Evolutionary conservation across 1,140 invertebrate species (phyloP).

Genomic region (Argopecten irradians): DNA sequence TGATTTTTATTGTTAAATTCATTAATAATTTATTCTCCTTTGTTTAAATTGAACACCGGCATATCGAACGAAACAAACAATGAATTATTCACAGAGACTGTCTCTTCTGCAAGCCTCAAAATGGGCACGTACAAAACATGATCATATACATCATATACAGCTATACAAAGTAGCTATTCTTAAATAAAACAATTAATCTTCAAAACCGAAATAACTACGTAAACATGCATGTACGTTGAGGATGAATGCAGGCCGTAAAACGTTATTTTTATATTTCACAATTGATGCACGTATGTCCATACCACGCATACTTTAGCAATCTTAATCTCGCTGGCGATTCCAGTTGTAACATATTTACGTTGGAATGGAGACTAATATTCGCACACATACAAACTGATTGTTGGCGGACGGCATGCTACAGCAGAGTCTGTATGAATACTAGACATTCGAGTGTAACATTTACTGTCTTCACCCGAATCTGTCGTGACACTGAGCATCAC

Average conservation of each 20-base stretch:
- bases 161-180: too few relatives aligned
- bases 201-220: too few relatives aligned
- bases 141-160: too few relatives aligned
- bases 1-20: neutral
- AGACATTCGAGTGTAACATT: neutral
- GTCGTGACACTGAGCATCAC: neutral
- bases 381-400: neutral
- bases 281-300: neutral
- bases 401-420: neutral
- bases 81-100: neutral
- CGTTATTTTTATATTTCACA: neutral
- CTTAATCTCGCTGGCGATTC: neutral
- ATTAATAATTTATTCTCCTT: neutral
- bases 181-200: too few relatives aligned
- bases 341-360: neutral
- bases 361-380: neutral
- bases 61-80: neutral
- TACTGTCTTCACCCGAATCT: neutral
- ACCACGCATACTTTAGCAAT: neutral
- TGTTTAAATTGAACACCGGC: neutral
- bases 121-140: neutral
- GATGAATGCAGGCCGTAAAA: neutral
- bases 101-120: neutral
- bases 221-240: neutral
- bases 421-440: neutral